Base-by-base conservation (phyloP, 2,797 vertebrate species). In the Otolemur crassicaudatus region DNA sequence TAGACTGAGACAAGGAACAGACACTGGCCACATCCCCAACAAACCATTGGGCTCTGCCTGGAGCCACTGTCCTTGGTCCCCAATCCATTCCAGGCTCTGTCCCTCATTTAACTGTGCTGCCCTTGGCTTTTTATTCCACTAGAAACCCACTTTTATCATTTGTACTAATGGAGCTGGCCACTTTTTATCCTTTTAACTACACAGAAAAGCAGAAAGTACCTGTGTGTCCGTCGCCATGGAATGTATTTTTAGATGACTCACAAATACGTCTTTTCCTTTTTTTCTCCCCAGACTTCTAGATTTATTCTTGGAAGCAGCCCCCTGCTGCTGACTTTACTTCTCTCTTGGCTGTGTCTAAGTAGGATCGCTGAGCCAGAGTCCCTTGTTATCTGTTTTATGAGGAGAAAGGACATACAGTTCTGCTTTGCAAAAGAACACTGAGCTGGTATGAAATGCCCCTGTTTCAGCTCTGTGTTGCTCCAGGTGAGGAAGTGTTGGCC, bases 191-290 rank as follows among this genome's bases (percentile, higher is more conserved):
- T 97, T 96, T 95, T 87, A 94, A 84, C 82, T 76, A 81, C 75
- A 91, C 61, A 94, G 97, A 95, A 65, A 96, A 76, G 63, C 46
- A 43, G 90, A 87, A 93, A 95, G 61, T 95, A 96, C 75, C 91
- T 11, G 8, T 1, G 17, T 90, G 87, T 81, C 95, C 96, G 94
- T 97, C 49, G 31, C 80, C 77, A 85, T 88, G 12, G 85, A 92
- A 79, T 77, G n/a, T 85, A 93, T 98, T 96, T 96, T 97, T 98
- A 95, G 94, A 96, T 94, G 95, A 93, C 93, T 97, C 79, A 94
- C 85, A 93, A 96, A 96, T 87, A 75, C 1, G 60, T 82, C 34
- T 89, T 22, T 97, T 94, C 95, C 87, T 61, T 72, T 82, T 83
- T 7, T 95, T 87, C 43, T 63, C 80, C 93, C 90, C 13, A 23